These are phyloP conservation scores for Heterotilapia buettikoferi DNA, from an alignment of 2,113 vertebrate genomes.

Conservation along the genomic window DNA sequence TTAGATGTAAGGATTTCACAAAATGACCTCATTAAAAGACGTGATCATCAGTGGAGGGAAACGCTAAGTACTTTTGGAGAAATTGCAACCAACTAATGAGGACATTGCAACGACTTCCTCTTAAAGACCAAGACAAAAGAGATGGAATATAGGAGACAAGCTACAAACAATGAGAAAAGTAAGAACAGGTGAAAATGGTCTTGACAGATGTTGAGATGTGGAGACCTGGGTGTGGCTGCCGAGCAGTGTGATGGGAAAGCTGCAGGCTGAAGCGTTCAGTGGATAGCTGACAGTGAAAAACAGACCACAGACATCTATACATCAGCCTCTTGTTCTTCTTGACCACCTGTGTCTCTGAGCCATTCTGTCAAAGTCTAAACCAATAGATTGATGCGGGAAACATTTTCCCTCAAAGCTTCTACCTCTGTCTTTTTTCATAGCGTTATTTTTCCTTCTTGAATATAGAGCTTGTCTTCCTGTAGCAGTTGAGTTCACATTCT, in stretches of 20 bases:
- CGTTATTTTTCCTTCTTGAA: slow-evolving; percentile 18
- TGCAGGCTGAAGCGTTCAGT: neutral
- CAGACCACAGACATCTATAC: neutral
- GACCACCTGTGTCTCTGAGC: slow-evolving; percentile 43
- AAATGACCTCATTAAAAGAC: slow-evolving; percentile 63
- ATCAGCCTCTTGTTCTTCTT: slow-evolving; percentile 39
- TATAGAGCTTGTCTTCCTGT: neutral
- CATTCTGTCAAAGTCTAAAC: slow-evolving; percentile 33
- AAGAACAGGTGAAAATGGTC: neutral
- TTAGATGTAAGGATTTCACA: slow-evolving; percentile 2
- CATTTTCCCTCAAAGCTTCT: neutral
- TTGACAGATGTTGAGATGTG: neutral
- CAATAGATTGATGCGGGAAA: slow-evolving; percentile 8
- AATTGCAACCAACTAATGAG: slow-evolving; percentile 49
- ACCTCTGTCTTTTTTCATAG: neutral
- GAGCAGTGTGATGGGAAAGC: neutral
- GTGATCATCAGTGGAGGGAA: slow-evolving; percentile 36
- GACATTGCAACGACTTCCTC: slow-evolving; percentile 14
- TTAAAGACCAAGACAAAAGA: neutral
- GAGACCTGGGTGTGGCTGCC: neutral
- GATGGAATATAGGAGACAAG: neutral
- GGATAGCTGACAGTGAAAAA: neutral
- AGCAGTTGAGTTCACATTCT: neutral
- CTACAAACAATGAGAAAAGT: neutral
- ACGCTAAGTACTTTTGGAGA: slow-evolving; percentile 36